These are phyloP conservation scores for Mungos mungo DNA, from an alignment of 2,113 vertebrate species.

Conservation along the genomic window DNA sequence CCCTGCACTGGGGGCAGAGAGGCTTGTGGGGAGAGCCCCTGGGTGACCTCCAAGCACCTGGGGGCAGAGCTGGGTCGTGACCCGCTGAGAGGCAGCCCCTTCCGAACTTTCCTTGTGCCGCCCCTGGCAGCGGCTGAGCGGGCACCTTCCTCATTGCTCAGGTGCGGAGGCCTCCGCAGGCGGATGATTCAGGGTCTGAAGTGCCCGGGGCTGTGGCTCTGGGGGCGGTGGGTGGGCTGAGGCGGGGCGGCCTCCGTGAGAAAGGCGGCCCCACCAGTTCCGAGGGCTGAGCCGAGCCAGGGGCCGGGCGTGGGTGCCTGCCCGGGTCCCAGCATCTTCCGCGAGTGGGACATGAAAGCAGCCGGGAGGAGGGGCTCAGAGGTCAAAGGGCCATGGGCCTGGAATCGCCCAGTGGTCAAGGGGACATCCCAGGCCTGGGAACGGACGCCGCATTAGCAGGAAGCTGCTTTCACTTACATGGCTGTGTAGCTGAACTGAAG, in stretches of 20 bases:
- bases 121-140: not conserved
- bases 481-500: not conserved
- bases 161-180: not conserved
- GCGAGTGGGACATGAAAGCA: not conserved
- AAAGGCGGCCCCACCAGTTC: not conserved
- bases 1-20: not conserved
- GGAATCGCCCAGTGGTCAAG: fast-evolving
- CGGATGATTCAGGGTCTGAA: not conserved
- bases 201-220: not conserved
- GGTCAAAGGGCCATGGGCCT: not conserved
- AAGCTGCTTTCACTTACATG: no score
- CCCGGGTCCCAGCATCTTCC: not conserved
- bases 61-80: not conserved
- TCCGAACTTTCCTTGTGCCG: not conserved
- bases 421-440: not conserved
- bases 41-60: not conserved
- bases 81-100: not conserved
- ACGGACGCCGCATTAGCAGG: not conserved
- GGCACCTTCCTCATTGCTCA: not conserved
- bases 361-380: not conserved
- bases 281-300: not conserved
- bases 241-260: not conserved
- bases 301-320: not conserved
- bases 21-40: not conserved
- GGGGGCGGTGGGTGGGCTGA: not conserved